phyloP scores from a whole-genome alignment of 2,113 vertebrate genomes.

The Lipophrys pholis region DNA sequence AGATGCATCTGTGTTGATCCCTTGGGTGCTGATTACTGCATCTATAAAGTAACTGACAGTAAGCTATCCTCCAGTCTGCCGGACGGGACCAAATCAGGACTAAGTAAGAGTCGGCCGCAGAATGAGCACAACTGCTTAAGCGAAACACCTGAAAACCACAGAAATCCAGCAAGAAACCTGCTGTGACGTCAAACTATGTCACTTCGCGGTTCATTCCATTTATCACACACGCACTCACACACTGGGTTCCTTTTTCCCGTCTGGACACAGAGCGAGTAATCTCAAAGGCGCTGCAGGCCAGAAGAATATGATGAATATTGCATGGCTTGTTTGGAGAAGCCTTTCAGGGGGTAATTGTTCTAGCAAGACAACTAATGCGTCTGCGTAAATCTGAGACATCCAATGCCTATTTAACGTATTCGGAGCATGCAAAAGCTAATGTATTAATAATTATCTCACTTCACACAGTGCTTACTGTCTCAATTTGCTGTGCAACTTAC shows the following conservation, averaged over 20 bases:
- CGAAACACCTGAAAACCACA: slow-evolving; percentile 18
- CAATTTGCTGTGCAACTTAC: slow-evolving; percentile 23
- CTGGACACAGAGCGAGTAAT: slow-evolving; percentile 23
- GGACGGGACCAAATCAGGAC: not conserved
- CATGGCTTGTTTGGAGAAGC: slow-evolving; percentile 50
- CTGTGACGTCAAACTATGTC: slow-evolving; percentile 27
- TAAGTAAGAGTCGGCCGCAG: slow-evolving; percentile 1
- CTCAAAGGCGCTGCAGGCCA: slow-evolving; percentile 27
- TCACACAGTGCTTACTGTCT: slow-evolving; percentile 29
- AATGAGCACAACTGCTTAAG: slow-evolving; percentile 8
- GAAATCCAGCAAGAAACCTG: slow-evolving; percentile 13
- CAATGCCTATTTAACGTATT: slow-evolving; percentile 40
- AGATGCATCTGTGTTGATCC: not conserved
- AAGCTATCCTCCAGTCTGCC: not conserved
- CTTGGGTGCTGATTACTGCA: slow-evolving; percentile 31
- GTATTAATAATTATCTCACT: slow-evolving; percentile 51
- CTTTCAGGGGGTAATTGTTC: slow-evolving; percentile 54
- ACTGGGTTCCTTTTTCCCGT: not conserved
- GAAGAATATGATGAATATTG: slow-evolving; percentile 61
- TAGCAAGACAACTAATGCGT: slow-evolving; percentile 37
- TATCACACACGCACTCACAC: slow-evolving; percentile 23
- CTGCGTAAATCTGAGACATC: slow-evolving; percentile 31
- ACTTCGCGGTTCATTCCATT: slow-evolving; percentile 28
- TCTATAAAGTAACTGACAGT: not conserved
- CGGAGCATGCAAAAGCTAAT: slow-evolving; percentile 47